Percentiles rank a stretch among this genome's conserved stretches.
phyloP scores from a whole-genome alignment of 2,797 vertebrate genomes.

The Fratercula arctica region DNA sequence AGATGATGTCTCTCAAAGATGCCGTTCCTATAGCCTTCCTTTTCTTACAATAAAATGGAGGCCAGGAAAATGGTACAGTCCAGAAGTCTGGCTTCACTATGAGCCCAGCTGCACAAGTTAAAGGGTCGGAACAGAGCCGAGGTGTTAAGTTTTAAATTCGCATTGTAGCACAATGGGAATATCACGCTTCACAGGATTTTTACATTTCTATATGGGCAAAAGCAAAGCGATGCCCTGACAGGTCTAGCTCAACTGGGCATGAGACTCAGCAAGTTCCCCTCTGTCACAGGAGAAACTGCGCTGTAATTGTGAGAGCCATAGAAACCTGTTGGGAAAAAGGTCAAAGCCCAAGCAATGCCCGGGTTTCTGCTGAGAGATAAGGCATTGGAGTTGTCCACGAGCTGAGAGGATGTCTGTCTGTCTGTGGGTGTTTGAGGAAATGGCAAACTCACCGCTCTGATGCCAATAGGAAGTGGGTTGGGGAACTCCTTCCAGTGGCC shows the following conservation, averaged over 20 bases:
- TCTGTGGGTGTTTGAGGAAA: not conserved
- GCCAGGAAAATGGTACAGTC: not conserved
- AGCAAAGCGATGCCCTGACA: not conserved
- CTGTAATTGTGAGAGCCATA: not conserved
- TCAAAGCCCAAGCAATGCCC: not conserved
- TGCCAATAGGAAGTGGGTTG: not conserved
- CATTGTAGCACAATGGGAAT: not conserved
- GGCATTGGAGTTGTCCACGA: accelerated
- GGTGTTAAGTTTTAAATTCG: not conserved
- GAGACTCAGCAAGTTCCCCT: not conserved
- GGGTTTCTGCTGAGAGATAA: not conserved
- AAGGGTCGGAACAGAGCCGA: not conserved
- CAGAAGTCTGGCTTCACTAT: not conserved
- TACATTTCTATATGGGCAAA: not conserved
- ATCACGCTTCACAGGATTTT: not conserved
- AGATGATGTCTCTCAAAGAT: not conserved
- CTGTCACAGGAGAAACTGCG: not conserved
- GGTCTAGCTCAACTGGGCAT: not conserved
- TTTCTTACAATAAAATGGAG: not conserved
- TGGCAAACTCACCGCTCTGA: not conserved
- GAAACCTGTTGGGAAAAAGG: not conserved
- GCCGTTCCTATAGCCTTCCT: not conserved
- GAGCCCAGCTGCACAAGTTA: not conserved
- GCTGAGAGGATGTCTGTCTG: not conserved
- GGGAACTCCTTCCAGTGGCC: not conserved